Evolutionary conservation across 2,888 invertebrate species (phyloP).

Genomic region (Schizaphis graminum): DNA sequence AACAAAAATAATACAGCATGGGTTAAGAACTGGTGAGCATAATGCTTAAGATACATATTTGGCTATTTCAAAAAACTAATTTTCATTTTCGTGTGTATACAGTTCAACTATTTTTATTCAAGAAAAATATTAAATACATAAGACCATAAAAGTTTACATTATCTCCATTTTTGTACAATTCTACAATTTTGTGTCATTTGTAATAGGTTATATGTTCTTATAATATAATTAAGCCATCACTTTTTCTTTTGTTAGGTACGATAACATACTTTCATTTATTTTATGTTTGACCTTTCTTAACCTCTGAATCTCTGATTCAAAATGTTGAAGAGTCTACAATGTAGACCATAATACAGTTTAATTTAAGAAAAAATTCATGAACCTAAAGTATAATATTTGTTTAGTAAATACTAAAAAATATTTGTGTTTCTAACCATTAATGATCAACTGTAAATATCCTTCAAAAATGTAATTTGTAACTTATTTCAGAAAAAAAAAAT

Average conservation of each 20-base stretch:
- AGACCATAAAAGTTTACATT: neutral
- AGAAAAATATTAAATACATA: neutral
- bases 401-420: too few relatives aligned
- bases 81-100: too few relatives aligned
- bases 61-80: neutral
- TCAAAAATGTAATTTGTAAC: neutral
- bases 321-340: too few relatives aligned
- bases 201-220: too few relatives aligned
- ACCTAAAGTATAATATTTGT: neutral
- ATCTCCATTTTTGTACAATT: neutral
- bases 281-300: neutral
- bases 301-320: neutral
- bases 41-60: neutral
- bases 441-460: neutral
- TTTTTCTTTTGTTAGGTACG: neutral
- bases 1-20: neutral
- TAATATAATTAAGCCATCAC: neutral
- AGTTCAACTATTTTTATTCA: too few relatives aligned
- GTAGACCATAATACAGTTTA: too few relatives aligned
- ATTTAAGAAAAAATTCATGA: too few relatives aligned
- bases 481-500: neutral
- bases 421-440: too few relatives aligned
- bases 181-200: too few relatives aligned
- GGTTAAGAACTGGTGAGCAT: neutral
- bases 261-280: neutral